These are phyloP conservation scores for Myiotriccus ornatus DNA, from an alignment of 2,797 vertebrate genomes.

Conservation along the genomic window DNA sequence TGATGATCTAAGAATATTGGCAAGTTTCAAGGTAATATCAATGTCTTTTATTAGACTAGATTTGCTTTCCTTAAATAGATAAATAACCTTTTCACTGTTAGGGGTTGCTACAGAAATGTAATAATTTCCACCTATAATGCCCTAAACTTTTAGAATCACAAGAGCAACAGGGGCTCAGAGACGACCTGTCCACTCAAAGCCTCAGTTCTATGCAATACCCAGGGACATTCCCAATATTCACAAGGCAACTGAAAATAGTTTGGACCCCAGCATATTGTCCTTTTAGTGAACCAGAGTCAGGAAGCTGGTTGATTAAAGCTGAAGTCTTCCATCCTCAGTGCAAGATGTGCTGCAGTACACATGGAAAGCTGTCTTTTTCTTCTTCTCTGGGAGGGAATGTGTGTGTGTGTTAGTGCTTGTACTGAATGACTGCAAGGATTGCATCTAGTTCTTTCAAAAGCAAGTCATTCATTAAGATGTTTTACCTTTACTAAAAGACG, in stretches of 20 bases:
- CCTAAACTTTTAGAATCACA: not conserved
- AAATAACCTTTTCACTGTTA: not conserved
- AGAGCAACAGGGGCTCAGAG: not conserved
- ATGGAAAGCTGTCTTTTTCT: constrained; percentile 6
- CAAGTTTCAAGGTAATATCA: not conserved
- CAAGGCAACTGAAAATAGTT: not conserved
- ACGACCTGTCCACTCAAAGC: not conserved
- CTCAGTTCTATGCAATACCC: not conserved
- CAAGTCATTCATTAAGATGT: constrained; percentile 64
- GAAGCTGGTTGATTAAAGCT: constrained; percentile 16
- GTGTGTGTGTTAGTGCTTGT: constrained; percentile 31
- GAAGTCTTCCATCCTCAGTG: not conserved
- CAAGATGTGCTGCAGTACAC: not conserved
- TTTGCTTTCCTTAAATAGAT: not conserved
- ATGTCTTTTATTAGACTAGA: not conserved
- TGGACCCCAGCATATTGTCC: not conserved
- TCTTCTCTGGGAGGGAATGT: not conserved
- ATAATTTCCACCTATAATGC: not conserved
- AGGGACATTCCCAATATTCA: not conserved
- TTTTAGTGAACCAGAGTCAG: constrained; percentile 16
- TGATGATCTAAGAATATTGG: not conserved
- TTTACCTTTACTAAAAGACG: constrained; percentile 70
- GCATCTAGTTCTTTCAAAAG: constrained; percentile 69
- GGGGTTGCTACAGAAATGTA: not conserved
- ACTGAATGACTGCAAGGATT: constrained; percentile 64